phyloP scores from a whole-genome alignment of 2,888 invertebrate species.

The Seladonia tumulorum region DNA sequence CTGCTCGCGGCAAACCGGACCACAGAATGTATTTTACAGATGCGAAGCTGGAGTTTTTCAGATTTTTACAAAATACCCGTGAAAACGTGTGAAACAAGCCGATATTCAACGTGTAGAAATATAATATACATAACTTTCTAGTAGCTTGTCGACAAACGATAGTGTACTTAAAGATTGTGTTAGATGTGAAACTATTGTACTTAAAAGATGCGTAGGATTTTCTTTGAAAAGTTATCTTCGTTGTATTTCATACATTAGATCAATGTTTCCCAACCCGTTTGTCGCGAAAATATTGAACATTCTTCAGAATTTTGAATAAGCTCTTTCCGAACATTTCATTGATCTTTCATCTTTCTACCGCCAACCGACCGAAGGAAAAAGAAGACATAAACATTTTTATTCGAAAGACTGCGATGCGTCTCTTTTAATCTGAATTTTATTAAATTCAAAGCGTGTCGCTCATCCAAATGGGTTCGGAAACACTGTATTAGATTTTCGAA shows the following conservation, averaged over 20 bases:
- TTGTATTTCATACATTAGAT: not conserved
- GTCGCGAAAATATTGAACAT: not conserved
- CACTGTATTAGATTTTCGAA: not conserved
- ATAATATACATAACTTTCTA: not conserved
- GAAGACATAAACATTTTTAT: not conserved
- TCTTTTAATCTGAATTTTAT: no score
- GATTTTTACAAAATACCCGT: not conserved
- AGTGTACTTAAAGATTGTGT: not conserved
- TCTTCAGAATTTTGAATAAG: not conserved
- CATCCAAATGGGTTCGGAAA: not conserved
- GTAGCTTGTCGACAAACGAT: not conserved
- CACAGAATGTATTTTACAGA: conserved; percentile 4
- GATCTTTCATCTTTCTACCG: not conserved
- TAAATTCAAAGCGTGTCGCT: not conserved
- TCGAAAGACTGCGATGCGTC: not conserved
- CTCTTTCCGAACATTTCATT: not conserved
- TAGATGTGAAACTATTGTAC: not conserved
- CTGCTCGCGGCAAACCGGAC: not conserved
- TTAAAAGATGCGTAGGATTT: not conserved
- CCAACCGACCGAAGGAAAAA: not conserved
- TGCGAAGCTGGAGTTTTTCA: not conserved
- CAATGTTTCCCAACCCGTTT: not conserved
- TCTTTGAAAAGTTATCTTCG: not conserved
- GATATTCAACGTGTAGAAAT: not conserved
- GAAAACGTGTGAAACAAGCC: not conserved